Conservation (phyloP, 2,888 invertebrate species). For the Agonopterix subpropinquella region DNA sequence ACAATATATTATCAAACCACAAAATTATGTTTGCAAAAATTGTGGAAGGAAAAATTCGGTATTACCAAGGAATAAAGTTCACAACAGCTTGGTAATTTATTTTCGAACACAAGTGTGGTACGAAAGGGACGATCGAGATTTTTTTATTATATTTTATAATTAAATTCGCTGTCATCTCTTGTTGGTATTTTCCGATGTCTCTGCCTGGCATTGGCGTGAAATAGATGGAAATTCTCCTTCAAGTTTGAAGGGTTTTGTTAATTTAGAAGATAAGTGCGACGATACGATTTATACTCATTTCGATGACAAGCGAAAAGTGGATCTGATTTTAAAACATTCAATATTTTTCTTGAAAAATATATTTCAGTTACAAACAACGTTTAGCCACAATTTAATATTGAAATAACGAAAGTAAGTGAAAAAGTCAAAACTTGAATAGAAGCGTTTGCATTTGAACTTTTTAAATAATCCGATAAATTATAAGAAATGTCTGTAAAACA, state of each 20-base stretch:
- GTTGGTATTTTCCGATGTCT: slow-evolving; percentile 52
- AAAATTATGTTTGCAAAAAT: slow-evolving; percentile 27
- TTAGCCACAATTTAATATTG: no score
- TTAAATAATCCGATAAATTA: no score
- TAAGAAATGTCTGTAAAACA: no score
- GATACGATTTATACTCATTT: no score
- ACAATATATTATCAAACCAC: slow-evolving; percentile 59
- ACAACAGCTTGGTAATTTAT: slow-evolving; percentile 39
- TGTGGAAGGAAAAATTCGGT: slow-evolving; percentile 15
- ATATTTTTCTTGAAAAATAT: no score
- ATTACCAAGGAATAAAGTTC: slow-evolving; percentile 33
- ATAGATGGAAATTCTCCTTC: slow-evolving; percentile 50
- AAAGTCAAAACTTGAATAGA: no score
- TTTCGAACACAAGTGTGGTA: slow-evolving; percentile 33
- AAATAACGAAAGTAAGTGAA: no score
- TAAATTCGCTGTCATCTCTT: slow-evolving; percentile 72
- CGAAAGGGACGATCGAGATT: slow-evolving; percentile 63
- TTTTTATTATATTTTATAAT: slow-evolving; percentile 73
- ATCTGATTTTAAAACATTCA: no score
- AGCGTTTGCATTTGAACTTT: no score
- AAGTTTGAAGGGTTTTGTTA: slow-evolving; percentile 49
- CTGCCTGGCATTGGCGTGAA: slow-evolving; percentile 65
- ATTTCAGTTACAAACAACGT: no score
- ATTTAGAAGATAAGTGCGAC: slow-evolving; percentile 20
- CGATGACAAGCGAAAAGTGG: no score